These are phyloP conservation scores for Deilephila porcellus DNA, from an alignment of 2,888 invertebrate species.

Conservation along the genomic window DNA sequence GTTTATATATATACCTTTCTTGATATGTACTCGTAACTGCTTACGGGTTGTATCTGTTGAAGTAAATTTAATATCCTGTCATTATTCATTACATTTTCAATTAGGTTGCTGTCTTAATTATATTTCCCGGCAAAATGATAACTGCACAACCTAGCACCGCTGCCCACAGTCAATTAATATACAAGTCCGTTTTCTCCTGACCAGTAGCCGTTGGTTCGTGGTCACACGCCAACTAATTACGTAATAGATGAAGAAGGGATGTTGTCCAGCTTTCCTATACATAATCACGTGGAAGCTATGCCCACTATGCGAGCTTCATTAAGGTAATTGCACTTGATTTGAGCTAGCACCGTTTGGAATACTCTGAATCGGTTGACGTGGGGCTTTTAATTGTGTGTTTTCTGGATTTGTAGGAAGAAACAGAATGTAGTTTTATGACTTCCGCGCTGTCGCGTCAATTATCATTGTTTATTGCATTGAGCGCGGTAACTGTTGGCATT, in stretches of 20 bases:
- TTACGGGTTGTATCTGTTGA: no score
- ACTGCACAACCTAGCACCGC: not conserved
- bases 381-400: slow-evolving; percentile 7
- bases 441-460: slow-evolving; percentile 8
- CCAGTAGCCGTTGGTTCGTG: not conserved
- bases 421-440: not conserved
- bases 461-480: not conserved
- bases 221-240: slow-evolving; percentile 3
- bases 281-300: slow-evolving; percentile 16
- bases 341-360: slow-evolving; percentile 14
- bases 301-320: slow-evolving; percentile 17
- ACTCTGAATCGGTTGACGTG: not conserved
- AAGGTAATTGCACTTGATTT: slow-evolving; percentile 19
- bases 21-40: no score
- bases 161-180: not conserved
- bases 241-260: slow-evolving; percentile 14
- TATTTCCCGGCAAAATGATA: not conserved
- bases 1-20: no score
- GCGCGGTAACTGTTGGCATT: not conserved
- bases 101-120: not conserved
- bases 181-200: not conserved
- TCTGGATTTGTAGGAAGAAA: slow-evolving; percentile 10
- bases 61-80: no score
- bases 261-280: slow-evolving; percentile 20
- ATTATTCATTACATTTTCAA: no score